Evolutionary conservation across 2,888 invertebrate genomes (phyloP), one percentile per base, ranked within the genome.

Genomic region (Hirtodrosophila trivittata): DNA sequence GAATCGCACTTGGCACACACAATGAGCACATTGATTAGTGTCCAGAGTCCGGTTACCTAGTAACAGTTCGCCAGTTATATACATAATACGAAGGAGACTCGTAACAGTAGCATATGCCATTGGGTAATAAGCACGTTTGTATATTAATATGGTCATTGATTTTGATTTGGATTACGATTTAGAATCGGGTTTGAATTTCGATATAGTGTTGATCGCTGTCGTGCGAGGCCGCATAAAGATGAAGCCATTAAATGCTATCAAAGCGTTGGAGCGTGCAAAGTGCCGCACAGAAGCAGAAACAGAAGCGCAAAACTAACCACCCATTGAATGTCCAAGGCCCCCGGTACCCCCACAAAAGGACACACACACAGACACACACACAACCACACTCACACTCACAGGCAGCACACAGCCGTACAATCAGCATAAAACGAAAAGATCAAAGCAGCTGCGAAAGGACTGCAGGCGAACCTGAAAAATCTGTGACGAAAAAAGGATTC

Each of bases 141-240:
- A 63, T 69, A 69, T 77, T 77, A 77, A 84, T 80, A 72, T 83
- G 80, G 64, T 55, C 77, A 84, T 78, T 78, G 78, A 64, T 60
- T 71, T 71, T 65, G 70, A 65, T 68, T 68, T 57, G 65, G 50
- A 41, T 50, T 43, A 25, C 50, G 55, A 58, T 57, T 54, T 43
- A 47, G 47, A 38, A 33, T 39, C 51, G 39, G 30, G 10, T n/a
- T 32, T 13, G 12, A 12, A 39, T 12, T 28, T 41, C 32, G 12
- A 9, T 21, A 28, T 28, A 5, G 2, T 28, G 7, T 9, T 28
- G 7, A 7, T n/a, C 9, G 38, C n/a, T n/a, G 13, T 6, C 50
- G 45, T 56, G 47, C 42, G 28, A 14, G 38, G 16, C 1, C 16
- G 37, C 10, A 26, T 33, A 18, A 13, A 46, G 59, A 77, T 73